Percentiles rank a stretch among this genome's conserved stretches.
These are phyloP conservation scores for Cydia strobilella DNA, from an alignment of 1,140 invertebrate species.

Conservation along the genomic window DNA sequence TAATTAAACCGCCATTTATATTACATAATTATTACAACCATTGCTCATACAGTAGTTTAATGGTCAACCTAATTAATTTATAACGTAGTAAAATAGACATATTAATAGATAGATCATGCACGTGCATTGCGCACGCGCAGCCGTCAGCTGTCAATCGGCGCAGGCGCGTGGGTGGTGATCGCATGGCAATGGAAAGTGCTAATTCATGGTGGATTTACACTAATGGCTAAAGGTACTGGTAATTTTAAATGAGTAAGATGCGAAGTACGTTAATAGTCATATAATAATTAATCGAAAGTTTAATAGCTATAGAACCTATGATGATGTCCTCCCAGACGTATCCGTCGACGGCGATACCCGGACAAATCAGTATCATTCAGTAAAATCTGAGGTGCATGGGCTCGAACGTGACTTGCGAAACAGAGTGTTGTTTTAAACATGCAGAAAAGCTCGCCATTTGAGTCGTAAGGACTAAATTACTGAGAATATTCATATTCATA, in stretches of 20 bases:
- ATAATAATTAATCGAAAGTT: not conserved
- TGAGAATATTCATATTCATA: too few relatives aligned
- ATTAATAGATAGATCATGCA: constrained; percentile 21
- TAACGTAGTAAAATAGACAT: not conserved
- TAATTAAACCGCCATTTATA: too few relatives aligned
- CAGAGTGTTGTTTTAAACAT: too few relatives aligned
- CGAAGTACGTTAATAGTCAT: not conserved
- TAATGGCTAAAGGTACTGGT: not conserved
- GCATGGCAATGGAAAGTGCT: constrained; percentile 59
- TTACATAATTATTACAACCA: too few relatives aligned
- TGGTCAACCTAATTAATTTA: not conserved
- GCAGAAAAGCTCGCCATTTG: too few relatives aligned
- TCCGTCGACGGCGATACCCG: too few relatives aligned
- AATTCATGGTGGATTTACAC: constrained; percentile 32
- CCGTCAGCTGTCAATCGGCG: constrained; percentile 53
- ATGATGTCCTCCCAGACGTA: too few relatives aligned
- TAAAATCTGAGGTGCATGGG: too few relatives aligned
- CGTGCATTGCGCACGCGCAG: constrained; percentile 41
- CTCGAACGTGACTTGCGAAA: too few relatives aligned
- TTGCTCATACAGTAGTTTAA: constrained; percentile 1
- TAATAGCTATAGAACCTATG: not conserved
- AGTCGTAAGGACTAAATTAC: not conserved
- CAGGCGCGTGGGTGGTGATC: constrained; percentile 50
- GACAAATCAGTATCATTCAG: too few relatives aligned
- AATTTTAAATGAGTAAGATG: not conserved